phyloP scores from a whole-genome alignment of 2,113 vertebrate species.

The Syngnathus typhle region DNA sequence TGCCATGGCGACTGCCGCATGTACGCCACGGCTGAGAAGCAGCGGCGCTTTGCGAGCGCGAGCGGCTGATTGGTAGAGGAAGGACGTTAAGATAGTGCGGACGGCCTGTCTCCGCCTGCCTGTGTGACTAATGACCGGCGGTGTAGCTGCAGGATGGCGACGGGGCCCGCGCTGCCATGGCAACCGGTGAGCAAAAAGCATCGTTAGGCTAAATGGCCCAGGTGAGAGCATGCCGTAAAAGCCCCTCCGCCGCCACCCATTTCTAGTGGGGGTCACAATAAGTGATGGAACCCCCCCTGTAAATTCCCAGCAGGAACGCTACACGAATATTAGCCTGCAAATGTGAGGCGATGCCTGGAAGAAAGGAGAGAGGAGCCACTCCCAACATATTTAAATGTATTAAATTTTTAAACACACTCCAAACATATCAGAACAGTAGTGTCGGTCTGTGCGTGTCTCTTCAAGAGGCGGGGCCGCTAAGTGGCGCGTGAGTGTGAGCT shows the following conservation, averaged over 20 bases:
- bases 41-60: slow-evolving; percentile 40
- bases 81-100: slow-evolving; percentile 37
- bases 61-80: slow-evolving; percentile 50
- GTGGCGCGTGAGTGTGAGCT: no score
- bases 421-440: no score
- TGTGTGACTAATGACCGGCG: slow-evolving; percentile 61
- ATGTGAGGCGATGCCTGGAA: slow-evolving; percentile 58
- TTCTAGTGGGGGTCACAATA: slow-evolving; percentile 35
- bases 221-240: slow-evolving; percentile 31
- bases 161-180: slow-evolving; percentile 48
- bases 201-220: slow-evolving; percentile 43
- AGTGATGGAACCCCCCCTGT: slow-evolving; percentile 43
- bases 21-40: slow-evolving; percentile 39
- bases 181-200: slow-evolving; percentile 40
- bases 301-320: slow-evolving; percentile 49
- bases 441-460: no score
- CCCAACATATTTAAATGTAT: not conserved
- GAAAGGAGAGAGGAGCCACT: slow-evolving; percentile 10
- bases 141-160: slow-evolving; percentile 48
- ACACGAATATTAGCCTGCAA: slow-evolving; percentile 50
- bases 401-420: no score
- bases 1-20: slow-evolving; percentile 56
- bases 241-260: slow-evolving; percentile 9
- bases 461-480: no score
- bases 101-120: slow-evolving; percentile 47